Conservation (phyloP, 2,113 vertebrate genomes). For the Tautogolabrus adspersus region DNA sequence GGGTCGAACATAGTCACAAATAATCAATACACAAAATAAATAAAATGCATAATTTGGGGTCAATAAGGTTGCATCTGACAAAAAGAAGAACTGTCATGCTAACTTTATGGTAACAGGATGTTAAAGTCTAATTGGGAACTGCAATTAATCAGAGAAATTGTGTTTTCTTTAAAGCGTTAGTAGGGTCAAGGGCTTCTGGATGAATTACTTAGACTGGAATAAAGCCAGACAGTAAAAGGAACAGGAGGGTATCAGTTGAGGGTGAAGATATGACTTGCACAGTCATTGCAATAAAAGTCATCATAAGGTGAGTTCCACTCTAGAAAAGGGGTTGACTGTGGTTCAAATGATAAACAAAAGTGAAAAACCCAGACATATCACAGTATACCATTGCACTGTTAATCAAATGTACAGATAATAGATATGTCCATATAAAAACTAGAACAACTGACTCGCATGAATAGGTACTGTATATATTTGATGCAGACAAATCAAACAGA, state of each 20-base stretch:
- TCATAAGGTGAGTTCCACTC: neutral
- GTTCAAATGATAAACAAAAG: neutral
- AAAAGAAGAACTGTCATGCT: neutral
- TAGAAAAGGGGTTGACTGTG: neutral
- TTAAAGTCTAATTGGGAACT: slow-evolving; percentile 5
- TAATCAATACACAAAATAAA: neutral
- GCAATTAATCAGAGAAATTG: neutral
- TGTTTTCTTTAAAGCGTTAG: slow-evolving; percentile 2
- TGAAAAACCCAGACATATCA: neutral
- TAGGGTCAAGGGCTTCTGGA: slow-evolving; percentile 10
- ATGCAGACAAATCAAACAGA: neutral
- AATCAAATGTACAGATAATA: no score
- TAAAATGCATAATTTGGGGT: neutral
- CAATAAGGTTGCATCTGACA: neutral
- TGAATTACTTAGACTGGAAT: slow-evolving; percentile 23
- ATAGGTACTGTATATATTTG: no score
- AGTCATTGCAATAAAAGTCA: slow-evolving; percentile 4
- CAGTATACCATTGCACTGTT: no score
- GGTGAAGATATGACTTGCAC: neutral
- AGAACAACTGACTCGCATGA: no score
- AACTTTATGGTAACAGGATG: neutral
- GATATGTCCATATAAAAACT: no score
- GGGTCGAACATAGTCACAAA: no score
- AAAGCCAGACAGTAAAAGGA: slow-evolving; percentile 9
- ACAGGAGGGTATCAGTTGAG: neutral